Evolutionary conservation across 1,140 invertebrate genomes (phyloP).

Genomic region (Yoshiicerus persimilis): DNA sequence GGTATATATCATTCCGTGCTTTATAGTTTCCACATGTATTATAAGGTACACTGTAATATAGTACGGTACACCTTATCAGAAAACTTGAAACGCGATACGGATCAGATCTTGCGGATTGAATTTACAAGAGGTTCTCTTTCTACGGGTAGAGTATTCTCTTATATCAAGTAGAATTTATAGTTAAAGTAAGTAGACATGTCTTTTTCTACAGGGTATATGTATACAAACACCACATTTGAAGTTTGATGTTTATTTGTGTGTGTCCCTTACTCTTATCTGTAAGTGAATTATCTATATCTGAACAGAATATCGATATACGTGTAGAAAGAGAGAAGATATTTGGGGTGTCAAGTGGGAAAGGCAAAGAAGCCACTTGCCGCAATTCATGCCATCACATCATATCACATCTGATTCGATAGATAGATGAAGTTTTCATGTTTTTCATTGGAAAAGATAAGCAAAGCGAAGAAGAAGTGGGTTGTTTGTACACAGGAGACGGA

Average conservation of each 20-base stretch:
- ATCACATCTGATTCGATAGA: not conserved
- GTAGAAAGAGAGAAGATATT: not conserved
- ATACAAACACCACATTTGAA: too few relatives aligned
- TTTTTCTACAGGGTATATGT: too few relatives aligned
- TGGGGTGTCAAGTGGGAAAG: not conserved
- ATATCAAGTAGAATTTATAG: too few relatives aligned
- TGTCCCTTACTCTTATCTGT: not conserved
- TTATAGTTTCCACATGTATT: too few relatives aligned
- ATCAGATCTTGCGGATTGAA: not conserved
- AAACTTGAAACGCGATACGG: not conserved
- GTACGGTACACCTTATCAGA: not conserved
- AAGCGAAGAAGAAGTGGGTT: not conserved
- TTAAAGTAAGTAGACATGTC: too few relatives aligned
- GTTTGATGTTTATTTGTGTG: not conserved
- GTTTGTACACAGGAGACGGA: not conserved
- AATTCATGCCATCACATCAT: not conserved
- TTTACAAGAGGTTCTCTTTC: not conserved
- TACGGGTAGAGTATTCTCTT: not conserved
- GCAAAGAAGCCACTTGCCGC: not conserved
- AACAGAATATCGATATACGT: not conserved
- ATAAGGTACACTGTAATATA: too few relatives aligned
- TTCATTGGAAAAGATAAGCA: not conserved
- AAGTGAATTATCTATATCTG: not conserved
- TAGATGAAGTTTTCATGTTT: not conserved
- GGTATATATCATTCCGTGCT: not conserved